phyloP scores from a whole-genome alignment of 35 echinoderm and acorn worm species.

The Patiria miniata region DNA sequence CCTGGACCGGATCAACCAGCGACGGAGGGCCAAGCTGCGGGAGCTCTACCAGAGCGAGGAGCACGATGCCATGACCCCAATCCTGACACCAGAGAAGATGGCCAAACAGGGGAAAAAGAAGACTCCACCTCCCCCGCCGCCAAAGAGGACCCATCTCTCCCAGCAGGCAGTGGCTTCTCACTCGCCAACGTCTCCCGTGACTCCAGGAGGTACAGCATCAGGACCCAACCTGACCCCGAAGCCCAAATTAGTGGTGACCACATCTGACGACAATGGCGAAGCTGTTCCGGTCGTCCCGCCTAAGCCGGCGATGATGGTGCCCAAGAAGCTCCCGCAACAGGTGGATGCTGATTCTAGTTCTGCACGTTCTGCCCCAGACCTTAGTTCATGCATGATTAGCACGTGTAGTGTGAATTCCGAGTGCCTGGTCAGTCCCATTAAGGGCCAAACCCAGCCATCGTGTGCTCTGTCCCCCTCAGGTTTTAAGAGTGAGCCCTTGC shows the following conservation, averaged over 20 bases:
- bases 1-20: conserved; percentile 33
- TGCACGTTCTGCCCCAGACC: conserved; percentile 42
- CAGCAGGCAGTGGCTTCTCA: conserved; percentile 31
- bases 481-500: conserved; percentile 7
- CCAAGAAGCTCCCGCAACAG: conserved; percentile 21
- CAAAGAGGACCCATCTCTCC: conserved; percentile 51
- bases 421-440: neutral
- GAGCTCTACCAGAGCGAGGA: conserved; percentile 75
- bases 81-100: conserved; percentile 86
- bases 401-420: conserved; percentile 27
- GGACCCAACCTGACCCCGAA: neutral
- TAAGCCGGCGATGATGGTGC: neutral
- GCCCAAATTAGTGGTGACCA: neutral
- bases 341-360: conserved; percentile 35
- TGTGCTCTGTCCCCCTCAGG: conserved; percentile 12
- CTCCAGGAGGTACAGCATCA: neutral
- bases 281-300: neutral
- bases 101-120: conserved; percentile 57
- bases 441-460: neutral
- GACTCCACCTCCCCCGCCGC: conserved; percentile 81
- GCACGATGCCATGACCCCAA: conserved; percentile 87
- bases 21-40: conserved; percentile 38
- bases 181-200: conserved; percentile 42
- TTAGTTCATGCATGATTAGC: conserved; percentile 35
- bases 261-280: neutral